A percentile compares a stretch with the other conserved stretches of the same genome.
These are phyloP conservation scores for Caradrina kadenii DNA, from an alignment of 2,888 invertebrate genomes.

Conservation along the genomic window DNA sequence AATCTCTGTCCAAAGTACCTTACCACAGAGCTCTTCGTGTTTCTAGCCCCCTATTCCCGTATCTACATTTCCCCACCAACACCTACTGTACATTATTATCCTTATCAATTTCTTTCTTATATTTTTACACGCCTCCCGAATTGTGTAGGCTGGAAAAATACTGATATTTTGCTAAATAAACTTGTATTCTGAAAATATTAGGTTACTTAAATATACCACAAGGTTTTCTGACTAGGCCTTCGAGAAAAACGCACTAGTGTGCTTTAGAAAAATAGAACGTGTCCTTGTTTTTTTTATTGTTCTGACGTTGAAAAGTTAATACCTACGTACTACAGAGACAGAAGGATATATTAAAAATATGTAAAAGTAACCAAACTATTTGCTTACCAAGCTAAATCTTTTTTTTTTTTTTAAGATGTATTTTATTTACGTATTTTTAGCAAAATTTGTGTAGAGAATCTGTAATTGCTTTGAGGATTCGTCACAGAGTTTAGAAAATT, in stretches of 20 bases:
- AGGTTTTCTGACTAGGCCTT: constrained; percentile 15
- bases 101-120: constrained; percentile 48
- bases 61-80: constrained; percentile 16
- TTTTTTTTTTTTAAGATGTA: too few relatives aligned
- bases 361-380: too few relatives aligned
- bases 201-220: constrained; percentile 33
- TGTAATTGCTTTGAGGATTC: too few relatives aligned
- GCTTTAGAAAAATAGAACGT: background rate
- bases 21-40: background rate
- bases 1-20: too few relatives aligned
- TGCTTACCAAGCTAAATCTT: too few relatives aligned
- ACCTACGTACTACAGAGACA: too few relatives aligned
- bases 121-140: constrained; percentile 32
- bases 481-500: too few relatives aligned
- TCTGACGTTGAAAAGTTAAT: background rate
- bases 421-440: too few relatives aligned
- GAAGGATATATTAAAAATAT: too few relatives aligned
- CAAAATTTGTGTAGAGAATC: too few relatives aligned
- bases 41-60: background rate
- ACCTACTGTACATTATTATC: constrained; percentile 14
- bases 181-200: constrained; percentile 40
- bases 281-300: background rate
- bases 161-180: constrained; percentile 33
- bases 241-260: background rate
- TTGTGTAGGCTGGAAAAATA: constrained; percentile 28